A percentile compares a stretch with the other conserved stretches of the same genome.
Evolutionary conservation across 2,888 invertebrate genomes (phyloP).

Genomic region (Sinelater perroti): DNA sequence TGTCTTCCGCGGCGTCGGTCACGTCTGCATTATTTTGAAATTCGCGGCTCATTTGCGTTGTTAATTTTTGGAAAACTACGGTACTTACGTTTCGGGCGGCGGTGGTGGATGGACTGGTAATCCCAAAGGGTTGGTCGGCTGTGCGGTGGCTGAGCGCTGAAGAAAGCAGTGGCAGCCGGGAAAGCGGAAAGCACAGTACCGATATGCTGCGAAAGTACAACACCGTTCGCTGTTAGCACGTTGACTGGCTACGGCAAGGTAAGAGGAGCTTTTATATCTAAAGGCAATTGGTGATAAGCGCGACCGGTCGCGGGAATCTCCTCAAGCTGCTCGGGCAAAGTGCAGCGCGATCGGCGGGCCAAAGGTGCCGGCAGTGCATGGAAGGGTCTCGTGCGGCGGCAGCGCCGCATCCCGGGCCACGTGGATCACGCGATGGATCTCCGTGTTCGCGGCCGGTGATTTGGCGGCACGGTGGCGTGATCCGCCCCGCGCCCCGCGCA

Average conservation of each 20-base stretch:
- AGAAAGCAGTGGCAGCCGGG: too few relatives aligned
- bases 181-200: too few relatives aligned
- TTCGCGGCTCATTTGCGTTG: too few relatives aligned
- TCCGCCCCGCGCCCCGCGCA: slow-evolving; percentile 16
- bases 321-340: slow-evolving; percentile 11
- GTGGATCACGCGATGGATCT: slow-evolving; percentile 39
- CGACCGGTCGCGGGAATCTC: slow-evolving; percentile 10
- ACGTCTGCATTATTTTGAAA: too few relatives aligned
- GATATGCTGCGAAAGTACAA: too few relatives aligned
- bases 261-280: slow-evolving; percentile 24
- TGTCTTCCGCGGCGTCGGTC: too few relatives aligned
- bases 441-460: slow-evolving; percentile 35
- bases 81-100: too few relatives aligned
- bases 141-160: too few relatives aligned
- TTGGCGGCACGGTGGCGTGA: slow-evolving; percentile 40
- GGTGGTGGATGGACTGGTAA: too few relatives aligned
- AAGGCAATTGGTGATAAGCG: slow-evolving; percentile 15
- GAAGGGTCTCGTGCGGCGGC: slow-evolving; percentile 26
- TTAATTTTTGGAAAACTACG: too few relatives aligned
- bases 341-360: slow-evolving; percentile 12
- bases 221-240: too few relatives aligned
- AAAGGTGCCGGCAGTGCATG: slow-evolving; percentile 32
- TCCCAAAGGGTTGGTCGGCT: too few relatives aligned
- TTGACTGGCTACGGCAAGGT: slow-evolving; percentile 5
- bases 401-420: slow-evolving; percentile 30